These are phyloP conservation scores for Alfaro cultratus DNA, from an alignment of 2,797 vertebrate genomes.

Conservation along the genomic window DNA sequence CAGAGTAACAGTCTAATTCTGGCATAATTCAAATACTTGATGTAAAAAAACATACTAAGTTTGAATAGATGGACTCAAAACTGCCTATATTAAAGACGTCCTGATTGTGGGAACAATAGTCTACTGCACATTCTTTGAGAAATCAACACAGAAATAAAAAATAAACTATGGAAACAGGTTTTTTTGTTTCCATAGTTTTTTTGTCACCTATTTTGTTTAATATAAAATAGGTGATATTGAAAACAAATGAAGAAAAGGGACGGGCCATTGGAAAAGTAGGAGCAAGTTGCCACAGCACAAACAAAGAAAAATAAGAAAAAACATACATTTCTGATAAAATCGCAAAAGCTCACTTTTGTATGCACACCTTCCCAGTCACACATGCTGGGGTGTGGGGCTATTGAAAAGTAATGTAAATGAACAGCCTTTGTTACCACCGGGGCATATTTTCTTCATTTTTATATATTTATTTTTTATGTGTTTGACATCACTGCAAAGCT, in stretches of 20 bases:
- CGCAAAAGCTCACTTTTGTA: too few species aligned
- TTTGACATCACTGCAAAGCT: not conserved
- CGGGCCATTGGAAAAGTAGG: too few species aligned
- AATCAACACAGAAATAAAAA: constrained; percentile 8
- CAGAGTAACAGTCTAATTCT: constrained; percentile 19
- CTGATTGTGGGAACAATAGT: constrained; percentile 35
- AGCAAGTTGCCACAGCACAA: too few species aligned
- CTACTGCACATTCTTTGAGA: not conserved
- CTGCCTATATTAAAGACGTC: constrained; percentile 9
- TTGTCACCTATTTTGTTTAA: not conserved
- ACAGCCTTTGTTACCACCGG: too few species aligned
- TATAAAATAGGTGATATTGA: constrained; percentile 7
- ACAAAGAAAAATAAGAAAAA: too few species aligned
- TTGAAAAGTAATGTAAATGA: too few species aligned
- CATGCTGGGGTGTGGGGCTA: too few species aligned
- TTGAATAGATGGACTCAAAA: constrained; percentile 11
- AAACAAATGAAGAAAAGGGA: constrained; percentile 5
- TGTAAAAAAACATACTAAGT: constrained; percentile 3
- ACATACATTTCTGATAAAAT: too few species aligned
- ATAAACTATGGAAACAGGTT: not conserved
- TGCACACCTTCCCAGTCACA: too few species aligned
- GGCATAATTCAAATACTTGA: constrained; percentile 31
- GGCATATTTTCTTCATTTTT: too few species aligned
- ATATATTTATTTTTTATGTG: not conserved
- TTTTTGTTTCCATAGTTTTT: not conserved